Evolutionary conservation across 2,113 vertebrate genomes (phyloP), one percentile per base, ranked within the genome.

Genomic region (Gymnarchus niloticus): DNA sequence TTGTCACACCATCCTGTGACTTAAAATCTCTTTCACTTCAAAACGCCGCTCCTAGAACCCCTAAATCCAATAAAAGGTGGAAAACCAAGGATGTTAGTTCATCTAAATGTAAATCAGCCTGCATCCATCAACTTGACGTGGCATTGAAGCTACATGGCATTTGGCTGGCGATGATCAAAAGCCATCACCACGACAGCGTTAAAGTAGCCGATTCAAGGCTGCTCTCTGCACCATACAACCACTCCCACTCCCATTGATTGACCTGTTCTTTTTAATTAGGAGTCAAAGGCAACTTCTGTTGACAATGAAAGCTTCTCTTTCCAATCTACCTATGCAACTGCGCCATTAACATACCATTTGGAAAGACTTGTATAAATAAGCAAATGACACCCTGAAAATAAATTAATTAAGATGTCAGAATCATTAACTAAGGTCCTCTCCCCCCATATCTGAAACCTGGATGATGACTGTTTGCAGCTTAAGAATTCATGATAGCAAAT

Each of bases 231-330:
- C 44, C 14, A 12, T 49, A n/a, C 21, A 25, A 69, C n/a, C 59
- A 49, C 2, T 25, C 4, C n/a, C 59, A 49, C 2, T 25, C 4
- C n/a, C 44, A 61, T 51, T 28, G 21, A 28, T 41, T 65, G 56
- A 3, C 81, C 56, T 82, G 33, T 82, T 49, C 44, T 51, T 84
- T 51, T 51, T 84, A 69, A 65, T 84, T 59, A 69, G 44, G 28
- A 65, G 81, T 56, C 52, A 56, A 83, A 56, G 12, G 9, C 54
- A 56, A 37, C 46, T 49, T 25, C 81, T 51, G 25, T 54, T 17
- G 12, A 54, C 17, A 25, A 52, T 12, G n/a, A 25, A 54, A 17
- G 52, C 25, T 1, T 19, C 44, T 25, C 17, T n/a, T 49, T 8
- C 80, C 48, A 46, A 52, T 25, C 46, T 51, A 14, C 46, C 10